Base-by-base conservation (phyloP, 2,113 vertebrate genomes). In the Neoarius graeffei region DNA sequence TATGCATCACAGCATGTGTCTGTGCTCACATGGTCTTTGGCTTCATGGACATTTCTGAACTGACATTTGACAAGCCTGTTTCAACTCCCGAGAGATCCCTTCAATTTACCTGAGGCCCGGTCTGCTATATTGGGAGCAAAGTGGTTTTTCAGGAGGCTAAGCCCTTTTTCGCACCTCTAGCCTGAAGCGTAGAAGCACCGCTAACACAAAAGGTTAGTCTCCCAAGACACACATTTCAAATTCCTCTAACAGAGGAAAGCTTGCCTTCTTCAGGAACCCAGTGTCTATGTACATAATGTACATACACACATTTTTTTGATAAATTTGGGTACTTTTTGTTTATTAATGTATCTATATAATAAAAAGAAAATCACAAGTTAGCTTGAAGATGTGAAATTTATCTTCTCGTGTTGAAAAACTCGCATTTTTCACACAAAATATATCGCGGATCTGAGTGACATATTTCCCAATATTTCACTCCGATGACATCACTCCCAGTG, bases 41-140 rank as follows among this genome's bases (percentile, higher is more conserved):
- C 54, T 88, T 81, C 42, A n/a, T 52, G 52, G 80, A 23, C 64
- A 56, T 85, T 74, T 56, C 23, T 52, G 74, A 71, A 25, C 85
- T 91, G 91, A 91, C 85, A 89, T 89, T 89, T 91, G 88, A 91
- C 90, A 90, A 86, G 83, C 81, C 30, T 89, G 79, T 86, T 87
- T 89, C 89, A 85, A 81, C 50, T 42, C 89, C 56, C 66, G 56
- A 87, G 88, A 85, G 80, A 35, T 67, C 84, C 90, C 83, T 83
- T 84, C 85, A 85, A 87, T 88, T 90, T 82, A 88, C 86, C 87
- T 84, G 69, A 87, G 84, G 27, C 82, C 83, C 50, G 5, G 80
- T 60, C 80, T 60, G 56, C 73, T 67, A 83, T 56, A 88, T 83
- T 83, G 84, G 35, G 88, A 90, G 89, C 85, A 83, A 89, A 85